Conservation (phyloP, 1,140 invertebrate genomes). For the Saxidomus purpurata region DNA sequence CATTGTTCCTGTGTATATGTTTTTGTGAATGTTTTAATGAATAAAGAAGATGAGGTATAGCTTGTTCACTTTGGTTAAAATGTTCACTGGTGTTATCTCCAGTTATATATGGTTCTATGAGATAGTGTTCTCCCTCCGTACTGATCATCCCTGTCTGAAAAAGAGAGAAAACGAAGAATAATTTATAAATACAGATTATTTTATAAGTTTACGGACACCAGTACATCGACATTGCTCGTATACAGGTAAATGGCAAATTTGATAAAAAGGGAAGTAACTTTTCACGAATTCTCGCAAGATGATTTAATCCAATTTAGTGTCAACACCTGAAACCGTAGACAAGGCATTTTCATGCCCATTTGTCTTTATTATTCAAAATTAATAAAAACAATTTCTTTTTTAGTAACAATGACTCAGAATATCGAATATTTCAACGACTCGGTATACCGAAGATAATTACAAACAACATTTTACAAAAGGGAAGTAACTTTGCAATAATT, state of each 20-base stretch:
- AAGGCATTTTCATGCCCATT: too few relatives aligned
- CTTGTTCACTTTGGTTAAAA: constrained; percentile 51
- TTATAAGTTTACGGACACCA: too few relatives aligned
- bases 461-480: background rate
- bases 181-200: too few relatives aligned
- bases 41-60: constrained; percentile 63
- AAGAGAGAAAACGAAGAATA: constrained; percentile 24
- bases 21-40: constrained; percentile 61
- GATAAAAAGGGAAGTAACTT: too few relatives aligned
- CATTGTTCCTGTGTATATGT: constrained; percentile 56
- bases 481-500: background rate
- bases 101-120: constrained; percentile 58
- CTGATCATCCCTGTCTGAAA: constrained; percentile 58
- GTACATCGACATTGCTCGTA: too few relatives aligned
- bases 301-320: background rate
- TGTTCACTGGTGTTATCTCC: constrained; percentile 63
- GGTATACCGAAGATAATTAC: too few relatives aligned
- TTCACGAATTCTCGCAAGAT: too few relatives aligned
- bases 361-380: too few relatives aligned
- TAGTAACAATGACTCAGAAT: too few relatives aligned
- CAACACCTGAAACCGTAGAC: background rate
- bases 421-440: too few relatives aligned
- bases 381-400: too few relatives aligned
- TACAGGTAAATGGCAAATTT: too few relatives aligned
- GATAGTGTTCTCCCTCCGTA: constrained; percentile 60